These are phyloP conservation scores for Augochlora pura DNA, from an alignment of 1,140 invertebrate genomes.

Conservation along the genomic window DNA sequence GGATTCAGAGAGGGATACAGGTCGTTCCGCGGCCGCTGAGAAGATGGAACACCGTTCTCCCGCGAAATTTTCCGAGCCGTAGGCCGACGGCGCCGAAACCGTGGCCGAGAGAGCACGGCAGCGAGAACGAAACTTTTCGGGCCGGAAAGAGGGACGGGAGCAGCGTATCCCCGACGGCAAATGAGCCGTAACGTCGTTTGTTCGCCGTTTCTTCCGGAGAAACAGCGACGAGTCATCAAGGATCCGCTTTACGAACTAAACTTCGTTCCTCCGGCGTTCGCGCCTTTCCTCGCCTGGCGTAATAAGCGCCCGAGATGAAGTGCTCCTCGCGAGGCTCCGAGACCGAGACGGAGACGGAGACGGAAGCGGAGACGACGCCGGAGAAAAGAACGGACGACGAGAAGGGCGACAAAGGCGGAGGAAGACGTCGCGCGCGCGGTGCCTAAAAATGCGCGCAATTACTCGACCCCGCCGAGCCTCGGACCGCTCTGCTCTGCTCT, in stretches of 20 bases:
- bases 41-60: no score
- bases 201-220: constrained; percentile 48
- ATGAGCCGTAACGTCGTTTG: constrained; percentile 56
- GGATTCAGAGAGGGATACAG: neutral
- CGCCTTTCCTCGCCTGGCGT: constrained; percentile 8
- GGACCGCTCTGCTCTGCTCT: no score
- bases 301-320: constrained; percentile 32
- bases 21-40: neutral
- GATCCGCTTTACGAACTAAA: constrained; percentile 55
- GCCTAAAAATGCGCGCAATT: constrained; percentile 14
- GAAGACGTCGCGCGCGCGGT: constrained; percentile 3
- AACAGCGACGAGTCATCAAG: constrained; percentile 59
- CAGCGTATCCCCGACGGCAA: constrained; percentile 36
- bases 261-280: constrained; percentile 36
- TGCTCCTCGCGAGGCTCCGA: neutral
- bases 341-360: neutral
- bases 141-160: neutral
- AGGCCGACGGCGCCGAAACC: neutral
- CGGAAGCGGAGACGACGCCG: neutral
- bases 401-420: neutral
- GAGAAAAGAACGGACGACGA: neutral
- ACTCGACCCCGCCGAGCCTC: no score
- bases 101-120: neutral
- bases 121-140: constrained; percentile 9
- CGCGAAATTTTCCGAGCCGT: neutral